Evolutionary conservation across 2,888 invertebrate genomes (phyloP).

Genomic region (Tuberolachnus salignus): DNA sequence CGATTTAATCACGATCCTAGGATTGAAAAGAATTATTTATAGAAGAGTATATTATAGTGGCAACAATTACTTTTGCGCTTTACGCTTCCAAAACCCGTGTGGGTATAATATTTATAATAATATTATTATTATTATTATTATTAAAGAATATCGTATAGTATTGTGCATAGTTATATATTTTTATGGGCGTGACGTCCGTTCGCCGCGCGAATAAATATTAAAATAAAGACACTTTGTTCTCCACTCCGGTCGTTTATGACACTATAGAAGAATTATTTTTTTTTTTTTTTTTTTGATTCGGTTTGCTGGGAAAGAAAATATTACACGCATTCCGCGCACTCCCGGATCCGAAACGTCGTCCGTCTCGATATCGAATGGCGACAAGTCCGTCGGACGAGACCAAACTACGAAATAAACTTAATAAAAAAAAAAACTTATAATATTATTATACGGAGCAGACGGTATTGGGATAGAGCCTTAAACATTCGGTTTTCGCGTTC

Average conservation of each 20-base stretch:
- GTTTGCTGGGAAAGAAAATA: neutral
- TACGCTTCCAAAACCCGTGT: too few relatives aligned
- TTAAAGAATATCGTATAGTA: too few relatives aligned
- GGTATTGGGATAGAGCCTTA: neutral
- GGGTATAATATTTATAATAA: too few relatives aligned
- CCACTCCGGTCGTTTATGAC: neutral
- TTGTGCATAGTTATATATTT: too few relatives aligned
- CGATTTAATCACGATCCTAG: too few relatives aligned
- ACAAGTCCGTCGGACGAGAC: conserved; percentile 7
- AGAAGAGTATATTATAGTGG: too few relatives aligned
- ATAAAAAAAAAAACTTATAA: too few relatives aligned
- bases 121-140: too few relatives aligned
- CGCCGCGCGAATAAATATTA: neutral
- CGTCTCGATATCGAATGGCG: neutral
- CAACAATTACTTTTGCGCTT: too few relatives aligned
- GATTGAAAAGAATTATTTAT: too few relatives aligned
- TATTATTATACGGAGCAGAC: neutral
- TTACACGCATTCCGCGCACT: neutral
- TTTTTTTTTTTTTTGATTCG: too few relatives aligned
- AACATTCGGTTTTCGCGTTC: neutral
- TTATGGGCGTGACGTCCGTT: neutral
- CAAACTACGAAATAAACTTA: neutral
- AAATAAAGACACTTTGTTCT: neutral
- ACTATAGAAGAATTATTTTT: conserved; percentile 1
- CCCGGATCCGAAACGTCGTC: neutral